These are phyloP conservation scores for Ichneumoninae sp. DNA, from an alignment of 2,888 invertebrate species.

Conservation along the genomic window DNA sequence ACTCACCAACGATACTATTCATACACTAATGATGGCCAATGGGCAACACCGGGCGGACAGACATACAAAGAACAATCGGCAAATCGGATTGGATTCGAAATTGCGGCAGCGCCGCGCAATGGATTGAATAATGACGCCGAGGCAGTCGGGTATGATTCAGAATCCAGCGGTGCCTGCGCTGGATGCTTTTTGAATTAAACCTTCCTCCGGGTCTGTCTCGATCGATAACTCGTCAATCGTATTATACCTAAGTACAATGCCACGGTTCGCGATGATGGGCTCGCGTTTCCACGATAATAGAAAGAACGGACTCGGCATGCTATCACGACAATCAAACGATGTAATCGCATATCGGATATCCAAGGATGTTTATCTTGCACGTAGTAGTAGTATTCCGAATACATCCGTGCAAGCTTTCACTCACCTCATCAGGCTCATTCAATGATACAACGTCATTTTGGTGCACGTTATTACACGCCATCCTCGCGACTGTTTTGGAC, in stretches of 20 bases:
- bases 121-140: conserved; percentile 49
- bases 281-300: conserved; percentile 62
- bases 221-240: conserved; percentile 48
- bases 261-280: conserved; percentile 44
- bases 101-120: conserved; percentile 30
- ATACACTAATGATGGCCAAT: conserved; percentile 14
- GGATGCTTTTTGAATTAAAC: conserved; percentile 53
- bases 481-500: background rate
- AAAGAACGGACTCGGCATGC: conserved; percentile 60
- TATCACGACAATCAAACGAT: conserved; percentile 57
- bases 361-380: conserved; percentile 17
- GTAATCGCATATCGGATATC: conserved; percentile 49
- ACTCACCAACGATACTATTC: conserved; percentile 29
- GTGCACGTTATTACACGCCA: background rate
- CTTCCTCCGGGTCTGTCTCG: conserved; percentile 19
- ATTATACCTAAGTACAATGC: conserved; percentile 19
- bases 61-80: conserved; percentile 35
- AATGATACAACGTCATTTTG: conserved; percentile 43
- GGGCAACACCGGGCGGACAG: conserved; percentile 6
- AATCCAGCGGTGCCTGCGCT: conserved; percentile 3
- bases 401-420: background rate
- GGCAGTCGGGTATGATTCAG: conserved; percentile 25
- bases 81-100: conserved; percentile 48
- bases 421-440: conserved; percentile 43
- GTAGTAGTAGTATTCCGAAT: conserved; percentile 13